phyloP scores from a whole-genome alignment of 2,888 invertebrate genomes.

The Hymenopus coronatus region DNA sequence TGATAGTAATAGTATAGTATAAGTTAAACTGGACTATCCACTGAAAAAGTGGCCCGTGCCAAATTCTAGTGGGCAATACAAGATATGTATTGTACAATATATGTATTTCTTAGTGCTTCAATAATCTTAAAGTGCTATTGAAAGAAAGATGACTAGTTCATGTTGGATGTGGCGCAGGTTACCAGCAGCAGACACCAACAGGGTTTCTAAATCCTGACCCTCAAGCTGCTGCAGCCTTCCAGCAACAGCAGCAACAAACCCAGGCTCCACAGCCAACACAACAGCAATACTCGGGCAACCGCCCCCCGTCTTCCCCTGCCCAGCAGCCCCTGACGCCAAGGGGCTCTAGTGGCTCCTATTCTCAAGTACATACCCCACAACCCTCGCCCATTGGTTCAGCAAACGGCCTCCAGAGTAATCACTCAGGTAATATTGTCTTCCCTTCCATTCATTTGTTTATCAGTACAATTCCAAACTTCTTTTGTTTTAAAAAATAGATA shows the following conservation, averaged over 20 bases:
- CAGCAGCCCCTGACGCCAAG: slow-evolving; percentile 32
- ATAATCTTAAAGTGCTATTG: background rate
- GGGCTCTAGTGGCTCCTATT: slow-evolving; percentile 29
- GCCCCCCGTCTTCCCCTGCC: slow-evolving; percentile 34
- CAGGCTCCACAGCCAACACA: slow-evolving; percentile 26
- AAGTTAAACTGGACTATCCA: too few species aligned
- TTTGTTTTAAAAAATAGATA: too few species aligned
- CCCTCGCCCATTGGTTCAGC: slow-evolving; percentile 35
- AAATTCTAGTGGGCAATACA: too few species aligned
- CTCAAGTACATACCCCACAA: slow-evolving; percentile 37
- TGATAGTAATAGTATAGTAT: too few species aligned
- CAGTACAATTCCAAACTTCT: too few species aligned
- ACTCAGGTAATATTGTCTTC: background rate
- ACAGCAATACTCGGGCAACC: slow-evolving; percentile 24
- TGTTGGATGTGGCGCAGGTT: slow-evolving; percentile 20
- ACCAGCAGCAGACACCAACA: slow-evolving; percentile 28
- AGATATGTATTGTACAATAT: too few species aligned
- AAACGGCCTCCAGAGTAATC: slow-evolving; percentile 18
- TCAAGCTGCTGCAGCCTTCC: slow-evolving; percentile 14
- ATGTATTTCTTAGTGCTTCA: too few species aligned
- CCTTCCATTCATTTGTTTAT: too few species aligned
- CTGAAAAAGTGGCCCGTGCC: too few species aligned
- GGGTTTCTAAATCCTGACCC: slow-evolving; percentile 20
- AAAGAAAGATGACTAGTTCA: background rate
- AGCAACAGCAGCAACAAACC: slow-evolving; percentile 6